Base-by-base conservation (phyloP, 2,113 vertebrate genomes). In the Ophiodon elongatus region DNA sequence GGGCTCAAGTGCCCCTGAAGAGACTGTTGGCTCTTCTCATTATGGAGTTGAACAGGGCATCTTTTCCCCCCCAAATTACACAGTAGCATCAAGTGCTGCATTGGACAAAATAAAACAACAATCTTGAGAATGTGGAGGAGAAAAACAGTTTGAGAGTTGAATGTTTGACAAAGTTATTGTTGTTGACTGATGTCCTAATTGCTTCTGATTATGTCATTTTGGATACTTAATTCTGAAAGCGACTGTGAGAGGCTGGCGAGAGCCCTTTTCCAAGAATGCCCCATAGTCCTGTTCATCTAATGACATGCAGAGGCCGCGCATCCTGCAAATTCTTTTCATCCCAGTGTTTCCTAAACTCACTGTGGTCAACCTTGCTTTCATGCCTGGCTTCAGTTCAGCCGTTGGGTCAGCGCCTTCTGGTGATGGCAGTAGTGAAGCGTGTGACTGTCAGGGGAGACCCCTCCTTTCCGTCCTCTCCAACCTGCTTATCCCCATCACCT, bases 1-100 rank as follows among this genome's bases (percentile, higher is more conserved):
- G 14, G 82, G 57, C 78, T 85, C 84, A 69, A 94, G 91, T 81
- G 87, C 15, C 71, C 67, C 80, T 88, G 64, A 90, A 85, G 81
- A 91, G 90, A 79, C 72, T 73, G 83, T 79, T 87, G 85, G 76
- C 60, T 84, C 81, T 68, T 65, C 80, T 89, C 87, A 92, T 90
- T 88, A 85, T 15, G 39, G 60, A 76, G 64, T 31, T 78, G 69
- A 85, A 80, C 73, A 63, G 57, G 72, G 0, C 41, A 2, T 76
- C 75, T 69, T 74, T 80, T 65, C 25, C 25, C 23, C 75, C 80
- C 65, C 54, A 45, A 23, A 82, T 72, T 3, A 66, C 47, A 33
- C 60, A 19, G 73, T 76, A 85, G 47, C 50, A 62, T 41, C 35
- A 43, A 81, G 75, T 71, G 78, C 78, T 43, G 45, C n/a, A 27